Evolutionary conservation across 2,113 vertebrate species (phyloP).

Genomic region (Sebastes fasciatus): DNA sequence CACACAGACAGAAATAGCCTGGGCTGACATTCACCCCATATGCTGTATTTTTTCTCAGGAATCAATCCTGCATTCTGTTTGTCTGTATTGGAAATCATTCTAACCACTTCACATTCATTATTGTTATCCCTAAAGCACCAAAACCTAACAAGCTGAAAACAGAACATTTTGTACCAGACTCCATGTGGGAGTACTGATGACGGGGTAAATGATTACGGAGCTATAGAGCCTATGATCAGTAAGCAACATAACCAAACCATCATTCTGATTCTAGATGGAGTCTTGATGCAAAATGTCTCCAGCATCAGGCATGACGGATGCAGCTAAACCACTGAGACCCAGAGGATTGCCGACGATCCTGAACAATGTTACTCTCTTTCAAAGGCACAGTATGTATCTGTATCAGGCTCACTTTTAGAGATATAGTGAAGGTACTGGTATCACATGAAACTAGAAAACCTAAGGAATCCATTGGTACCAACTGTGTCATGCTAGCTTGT

Average conservation of each 20-base stretch:
- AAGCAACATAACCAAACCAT: neutral
- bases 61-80: conserved; percentile 28
- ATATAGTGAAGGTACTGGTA: too few relatives aligned
- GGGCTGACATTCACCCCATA: conserved; percentile 36
- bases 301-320: conserved; percentile 2
- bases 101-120: neutral
- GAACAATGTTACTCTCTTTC: too few relatives aligned
- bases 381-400: too few relatives aligned
- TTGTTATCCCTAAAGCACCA: neutral
- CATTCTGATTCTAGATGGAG: neutral
- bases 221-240: neutral
- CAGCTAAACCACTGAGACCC: neutral
- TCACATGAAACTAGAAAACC: too few relatives aligned
- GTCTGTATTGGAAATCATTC: conserved; percentile 2
- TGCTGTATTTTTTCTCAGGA: conserved; percentile 30
- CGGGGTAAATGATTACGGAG: conserved; percentile 23
- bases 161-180: neutral
- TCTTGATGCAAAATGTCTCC: neutral
- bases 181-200: conserved; percentile 10
- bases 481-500: too few relatives aligned
- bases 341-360: too few relatives aligned
- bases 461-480: too few relatives aligned
- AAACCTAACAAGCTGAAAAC: neutral
- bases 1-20: neutral
- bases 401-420: too few relatives aligned